phyloP scores from a whole-genome alignment of 2,888 invertebrate species.

The Tipula lateralis region DNA sequence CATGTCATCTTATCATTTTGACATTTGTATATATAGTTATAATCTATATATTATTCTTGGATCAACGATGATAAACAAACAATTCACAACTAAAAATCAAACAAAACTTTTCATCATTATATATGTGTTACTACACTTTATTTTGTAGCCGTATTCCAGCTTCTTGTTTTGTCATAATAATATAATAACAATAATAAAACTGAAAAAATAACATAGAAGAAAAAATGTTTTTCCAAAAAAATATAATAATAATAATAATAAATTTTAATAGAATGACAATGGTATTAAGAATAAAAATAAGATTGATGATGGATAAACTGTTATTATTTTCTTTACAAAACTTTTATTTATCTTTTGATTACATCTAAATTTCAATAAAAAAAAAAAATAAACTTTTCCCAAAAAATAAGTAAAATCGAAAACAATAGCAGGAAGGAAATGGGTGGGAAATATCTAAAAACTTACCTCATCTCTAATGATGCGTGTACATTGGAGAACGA shows the following conservation, averaged over 20 bases:
- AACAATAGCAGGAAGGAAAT: neutral
- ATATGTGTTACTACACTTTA: neutral
- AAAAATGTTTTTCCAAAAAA: neutral
- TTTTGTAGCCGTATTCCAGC: neutral
- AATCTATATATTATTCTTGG: neutral
- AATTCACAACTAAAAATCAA: neutral
- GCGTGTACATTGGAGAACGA: neutral
- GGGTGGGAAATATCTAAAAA: neutral
- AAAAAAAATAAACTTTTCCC: conserved; percentile 7
- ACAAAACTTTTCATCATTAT: neutral
- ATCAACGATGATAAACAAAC: neutral
- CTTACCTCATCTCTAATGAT: neutral
- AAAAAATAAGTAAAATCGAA: neutral
- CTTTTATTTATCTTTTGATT: conserved; percentile 3
- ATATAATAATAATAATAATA: conserved; percentile 7
- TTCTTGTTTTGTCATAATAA: neutral
- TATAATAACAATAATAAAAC: neutral
- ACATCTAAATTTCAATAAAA: conserved; percentile 4
- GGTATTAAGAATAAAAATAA: conserved; percentile 24
- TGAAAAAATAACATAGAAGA: neutral
- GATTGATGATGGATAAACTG: conserved; percentile 24
- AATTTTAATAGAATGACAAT: conserved; percentile 11
- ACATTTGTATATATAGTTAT: neutral
- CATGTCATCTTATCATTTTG: neutral
- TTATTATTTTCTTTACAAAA: conserved; percentile 24